phyloP scores from a whole-genome alignment of 2,888 invertebrate genomes.

The Calliphora vomitoria region DNA sequence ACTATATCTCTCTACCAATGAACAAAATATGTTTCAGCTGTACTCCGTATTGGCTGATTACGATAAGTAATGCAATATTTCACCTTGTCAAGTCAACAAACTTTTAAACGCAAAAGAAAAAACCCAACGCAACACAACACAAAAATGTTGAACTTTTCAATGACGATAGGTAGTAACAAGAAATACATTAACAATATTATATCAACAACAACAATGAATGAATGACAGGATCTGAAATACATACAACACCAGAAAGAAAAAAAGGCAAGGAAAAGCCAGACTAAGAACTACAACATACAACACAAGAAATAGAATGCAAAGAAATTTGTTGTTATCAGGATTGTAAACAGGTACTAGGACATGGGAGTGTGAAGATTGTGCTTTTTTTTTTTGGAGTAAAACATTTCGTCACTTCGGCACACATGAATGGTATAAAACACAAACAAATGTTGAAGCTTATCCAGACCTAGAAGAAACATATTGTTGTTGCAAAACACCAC shows the following conservation, averaged over 20 bases:
- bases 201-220: not conserved
- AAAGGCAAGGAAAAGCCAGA: slow-evolving; percentile 10
- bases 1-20: too few relatives aligned
- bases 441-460: not conserved
- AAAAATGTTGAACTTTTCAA: not conserved
- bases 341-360: not conserved
- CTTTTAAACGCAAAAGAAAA: slow-evolving; percentile 27
- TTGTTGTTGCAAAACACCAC: slow-evolving; percentile 11
- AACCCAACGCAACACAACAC: not conserved
- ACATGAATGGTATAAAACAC: slow-evolving; percentile 39
- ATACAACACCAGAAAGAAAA: not conserved
- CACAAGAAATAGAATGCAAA: not conserved
- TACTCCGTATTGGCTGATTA: not conserved
- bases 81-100: slow-evolving; percentile 47
- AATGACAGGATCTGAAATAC: not conserved
- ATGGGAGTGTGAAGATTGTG: slow-evolving; percentile 10
- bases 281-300: not conserved
- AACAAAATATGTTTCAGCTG: too few relatives aligned
- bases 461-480: not conserved
- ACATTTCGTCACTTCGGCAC: slow-evolving; percentile 60
- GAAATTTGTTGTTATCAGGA: slow-evolving; percentile 30
- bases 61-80: slow-evolving; percentile 13
- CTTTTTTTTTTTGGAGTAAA: slow-evolving; percentile 29
- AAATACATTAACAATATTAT: slow-evolving; percentile 46
- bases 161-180: slow-evolving; percentile 30